phyloP scores from a whole-genome alignment of 1,140 invertebrate species.

The Drosophila aff. region DNA sequence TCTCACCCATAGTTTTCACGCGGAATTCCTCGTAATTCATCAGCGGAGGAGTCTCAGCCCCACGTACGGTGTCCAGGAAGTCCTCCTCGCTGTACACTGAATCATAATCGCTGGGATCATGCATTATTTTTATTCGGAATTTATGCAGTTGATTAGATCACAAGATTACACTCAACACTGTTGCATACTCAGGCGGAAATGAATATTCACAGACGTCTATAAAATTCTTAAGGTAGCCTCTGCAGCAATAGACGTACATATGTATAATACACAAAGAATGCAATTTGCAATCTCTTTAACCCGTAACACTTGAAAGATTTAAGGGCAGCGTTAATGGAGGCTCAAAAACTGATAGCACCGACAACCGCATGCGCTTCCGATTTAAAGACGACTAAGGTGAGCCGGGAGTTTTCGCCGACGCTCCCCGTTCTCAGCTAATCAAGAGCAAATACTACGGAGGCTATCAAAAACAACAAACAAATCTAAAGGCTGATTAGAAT shows the following conservation, averaged over 20 bases:
- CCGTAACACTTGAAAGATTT: neutral
- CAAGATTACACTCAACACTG: neutral
- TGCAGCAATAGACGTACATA: neutral
- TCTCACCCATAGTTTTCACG: conserved; percentile 71
- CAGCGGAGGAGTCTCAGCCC: conserved; percentile 58
- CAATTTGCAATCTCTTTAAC: neutral
- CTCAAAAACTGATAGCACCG: conserved; percentile 18
- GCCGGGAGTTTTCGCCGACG: conserved; percentile 9
- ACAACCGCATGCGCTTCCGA: conserved; percentile 56
- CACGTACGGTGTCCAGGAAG: conserved; percentile 49
- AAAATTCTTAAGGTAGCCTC: neutral
- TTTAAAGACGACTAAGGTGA: conserved; percentile 63
- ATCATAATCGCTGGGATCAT: conserved; percentile 73
- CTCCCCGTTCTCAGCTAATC: conserved; percentile 59
- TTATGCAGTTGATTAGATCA: neutral
- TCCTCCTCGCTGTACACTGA: conserved; percentile 68
- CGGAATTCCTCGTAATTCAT: conserved; percentile 75
- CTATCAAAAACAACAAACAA: conserved; percentile 69
- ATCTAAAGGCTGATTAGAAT: conserved; percentile 75
- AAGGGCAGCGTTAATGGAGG: conserved; percentile 5
- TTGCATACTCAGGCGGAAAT: conserved; percentile 60
- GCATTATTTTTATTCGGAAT: conserved; percentile 39
- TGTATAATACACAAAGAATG: neutral
- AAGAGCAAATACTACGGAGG: conserved; percentile 71
- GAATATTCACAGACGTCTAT: neutral